Conservation (phyloP, 1,140 invertebrate species). For the Watersipora subatra region DNA sequence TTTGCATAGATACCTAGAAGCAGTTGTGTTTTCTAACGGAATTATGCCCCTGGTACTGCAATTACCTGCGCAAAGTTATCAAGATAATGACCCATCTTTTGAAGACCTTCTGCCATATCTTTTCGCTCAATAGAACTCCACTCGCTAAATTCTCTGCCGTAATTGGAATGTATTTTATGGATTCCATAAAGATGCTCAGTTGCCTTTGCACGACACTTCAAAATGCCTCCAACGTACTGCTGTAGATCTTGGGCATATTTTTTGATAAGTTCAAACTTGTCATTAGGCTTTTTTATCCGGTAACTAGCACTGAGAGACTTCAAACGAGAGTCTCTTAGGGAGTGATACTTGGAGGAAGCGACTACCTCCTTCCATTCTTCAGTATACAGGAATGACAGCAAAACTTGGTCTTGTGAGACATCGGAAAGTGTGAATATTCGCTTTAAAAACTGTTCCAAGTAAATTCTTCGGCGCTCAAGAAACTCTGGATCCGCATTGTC, state of each 20-base stretch:
- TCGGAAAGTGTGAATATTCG: conserved; percentile 59
- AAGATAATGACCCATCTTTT: conserved; percentile 54
- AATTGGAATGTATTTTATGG: conserved; percentile 67
- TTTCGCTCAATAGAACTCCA: conserved; percentile 71
- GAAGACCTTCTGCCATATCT: conserved; percentile 59
- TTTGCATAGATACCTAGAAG: too few species aligned
- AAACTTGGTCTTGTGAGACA: conserved; percentile 60
- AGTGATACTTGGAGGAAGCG: conserved; percentile 45
- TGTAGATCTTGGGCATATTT: conserved; percentile 61
- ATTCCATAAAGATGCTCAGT: conserved; percentile 62
- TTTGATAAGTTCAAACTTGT: conserved; percentile 58
- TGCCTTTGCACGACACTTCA: conserved; percentile 43
- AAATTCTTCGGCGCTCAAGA: conserved; percentile 61
- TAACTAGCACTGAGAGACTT: conserved; percentile 60
- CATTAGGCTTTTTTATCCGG: conserved; percentile 57
- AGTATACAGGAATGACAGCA: conserved; percentile 59
- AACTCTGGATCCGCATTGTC: conserved; percentile 76
- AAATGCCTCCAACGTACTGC: conserved; percentile 40
- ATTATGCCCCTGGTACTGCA: too few species aligned
- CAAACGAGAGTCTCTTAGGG: conserved; percentile 47
- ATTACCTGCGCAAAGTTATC: conserved; percentile 48
- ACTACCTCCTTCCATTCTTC: conserved; percentile 59
- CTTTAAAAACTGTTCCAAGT: conserved; percentile 65
- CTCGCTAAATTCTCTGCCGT: conserved; percentile 67
- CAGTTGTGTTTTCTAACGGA: too few species aligned